Base-by-base conservation (phyloP, 2,888 invertebrate species). In the Caenorhabditis macrosperma region DNA sequence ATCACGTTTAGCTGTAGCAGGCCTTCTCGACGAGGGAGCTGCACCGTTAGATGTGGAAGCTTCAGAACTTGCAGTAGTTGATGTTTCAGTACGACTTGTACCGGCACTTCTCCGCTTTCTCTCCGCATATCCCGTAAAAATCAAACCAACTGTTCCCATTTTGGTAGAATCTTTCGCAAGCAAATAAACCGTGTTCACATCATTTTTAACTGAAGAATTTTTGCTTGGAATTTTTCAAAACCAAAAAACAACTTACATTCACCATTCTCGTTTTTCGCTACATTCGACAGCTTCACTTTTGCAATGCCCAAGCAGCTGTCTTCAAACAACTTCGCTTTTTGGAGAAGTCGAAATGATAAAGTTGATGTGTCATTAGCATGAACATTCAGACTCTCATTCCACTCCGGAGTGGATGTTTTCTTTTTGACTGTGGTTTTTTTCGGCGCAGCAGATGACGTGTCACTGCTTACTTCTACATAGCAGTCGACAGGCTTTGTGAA, bases 321-420 rank as follows among this genome's bases (percentile, higher is more conserved):
- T 28, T 90, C 90, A 64, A 90, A 89, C 6, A 90, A 69, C 44
- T 88, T 89, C 6, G 86, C 81, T 66, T 91, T 90, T 59, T 85
- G 84, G 33, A 86, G 72, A 1, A 90, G 81, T 9, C 84, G 82
- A 57, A 89, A 85, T 2, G 81, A 81, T 7, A 89, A 22, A 0
- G 82, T 71, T 1, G 88, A 86, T 0, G 81, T 60, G 7, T 89
- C 89, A n/a, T 75, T 81, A 20, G 89, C 87, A 30, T 55, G 74
- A 7, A 87, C n/a, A 20, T 81, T 72, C 64, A 89, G 67, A 12
- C 78, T 55, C 55, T 90, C 90, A 17, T 90, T 88, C 90, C 90
- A 91, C 69, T 88, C 85, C 0, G 90, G 90, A 24, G 83, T 44
- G 41, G 57, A 77, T 12, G 87, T 88, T 78, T 88, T 88, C 83